Base-by-base conservation (phyloP, 2,797 vertebrate species). In the Trachurus trachurus region DNA sequence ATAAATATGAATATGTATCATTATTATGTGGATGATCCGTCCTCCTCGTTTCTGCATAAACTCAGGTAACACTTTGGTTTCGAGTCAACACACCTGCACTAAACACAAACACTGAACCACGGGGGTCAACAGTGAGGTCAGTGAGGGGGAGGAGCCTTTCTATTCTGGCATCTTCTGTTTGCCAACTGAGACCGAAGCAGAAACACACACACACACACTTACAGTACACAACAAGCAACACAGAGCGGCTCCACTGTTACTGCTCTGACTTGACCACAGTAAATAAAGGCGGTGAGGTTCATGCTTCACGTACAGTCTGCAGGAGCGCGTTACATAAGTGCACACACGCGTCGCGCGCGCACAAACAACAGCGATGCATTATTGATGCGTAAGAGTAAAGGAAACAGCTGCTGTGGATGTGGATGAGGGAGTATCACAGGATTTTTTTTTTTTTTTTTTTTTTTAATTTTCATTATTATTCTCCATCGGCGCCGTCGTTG, bases 301-400 rank as follows among this genome's bases (percentile, higher is more conserved):
- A 76, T 81, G 82, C 84, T 72, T 65, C 65, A 52, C 64, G 80
- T 76, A 54, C 58, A 74, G 71, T 64, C 63, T 52, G 49, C 53
- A 63, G 78, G 6, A 81, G 79, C 67, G 52, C 57, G 68, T 88
- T 84, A 83, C 87, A 89, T 53, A 64, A 89, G 88, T 87, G 76
- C 89, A 86, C 80, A 81, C 74, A 60, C 61, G 75, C 80, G 80
- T 72, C 74, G 58, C 61, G 75, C 80, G 80, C 74, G 58, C 61
- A 75, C 21, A 44, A 70, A 58, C 53, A 50, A 54, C 70, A 52
- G 60, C 39, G 16, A 67, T 82, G 44, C 67, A 71, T 79, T 76
- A 82, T 73, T 84, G 52, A 81, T 85, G 77, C 4, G 26, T 26
- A 3, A 31, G 39, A 34, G 13, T 49, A 56, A 83, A 65, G 57